Conservation (phyloP, 2,113 vertebrate genomes). For the Peromyscus polionotus region DNA sequence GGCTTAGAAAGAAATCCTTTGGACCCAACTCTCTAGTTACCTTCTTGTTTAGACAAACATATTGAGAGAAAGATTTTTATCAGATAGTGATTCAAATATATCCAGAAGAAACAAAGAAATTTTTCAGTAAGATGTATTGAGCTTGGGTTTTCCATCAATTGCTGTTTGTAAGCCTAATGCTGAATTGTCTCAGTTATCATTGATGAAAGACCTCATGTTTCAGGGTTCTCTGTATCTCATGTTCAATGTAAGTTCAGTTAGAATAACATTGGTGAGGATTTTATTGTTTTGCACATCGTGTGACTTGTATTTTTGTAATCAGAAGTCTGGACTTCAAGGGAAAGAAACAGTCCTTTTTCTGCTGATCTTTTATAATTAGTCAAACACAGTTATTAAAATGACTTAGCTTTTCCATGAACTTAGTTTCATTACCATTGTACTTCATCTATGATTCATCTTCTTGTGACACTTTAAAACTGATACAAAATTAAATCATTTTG, state of each 20-base stretch:
- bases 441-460: background rate
- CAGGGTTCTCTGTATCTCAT: background rate
- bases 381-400: constrained; percentile 23
- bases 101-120: constrained; percentile 29
- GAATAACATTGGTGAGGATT: background rate
- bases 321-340: background rate
- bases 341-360: background rate
- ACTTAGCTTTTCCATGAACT: background rate
- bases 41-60: constrained; percentile 57
- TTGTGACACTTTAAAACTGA: constrained; percentile 32
- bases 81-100: constrained; percentile 51
- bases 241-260: background rate
- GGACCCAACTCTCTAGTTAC: background rate
- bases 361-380: background rate
- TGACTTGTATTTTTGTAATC: constrained; percentile 28
- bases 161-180: constrained; percentile 1
- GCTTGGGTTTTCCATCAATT: background rate
- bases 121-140: constrained; percentile 37
- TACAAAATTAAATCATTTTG: background rate
- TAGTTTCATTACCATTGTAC: background rate
- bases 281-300: background rate
- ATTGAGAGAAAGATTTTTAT: constrained; percentile 44
- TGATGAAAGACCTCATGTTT: background rate
- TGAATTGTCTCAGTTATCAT: background rate
- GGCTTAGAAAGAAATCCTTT: constrained; percentile 67